Evolutionary conservation across 2,797 vertebrate genomes (phyloP).

Genomic region (Mormyrops attenuatus): DNA sequence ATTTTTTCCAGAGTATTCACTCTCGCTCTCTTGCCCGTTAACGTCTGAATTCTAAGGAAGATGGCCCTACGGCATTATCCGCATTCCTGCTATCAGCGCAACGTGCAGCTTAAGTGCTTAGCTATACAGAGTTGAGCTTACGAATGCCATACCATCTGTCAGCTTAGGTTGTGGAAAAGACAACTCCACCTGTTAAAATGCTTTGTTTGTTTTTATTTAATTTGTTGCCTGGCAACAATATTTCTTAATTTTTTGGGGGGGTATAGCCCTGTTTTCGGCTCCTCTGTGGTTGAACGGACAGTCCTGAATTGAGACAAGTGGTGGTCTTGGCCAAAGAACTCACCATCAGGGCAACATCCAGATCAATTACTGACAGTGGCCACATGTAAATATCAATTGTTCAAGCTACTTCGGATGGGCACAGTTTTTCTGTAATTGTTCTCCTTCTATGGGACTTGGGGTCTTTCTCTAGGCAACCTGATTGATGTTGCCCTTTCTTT

Average conservation of each 20-base stretch:
- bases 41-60: background rate
- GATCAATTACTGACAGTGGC: background rate
- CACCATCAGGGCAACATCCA: background rate
- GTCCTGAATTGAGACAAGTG: background rate
- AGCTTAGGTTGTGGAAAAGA: constrained; percentile 8
- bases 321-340: background rate
- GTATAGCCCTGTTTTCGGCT: background rate
- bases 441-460: background rate
- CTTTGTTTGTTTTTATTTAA: constrained; percentile 10
- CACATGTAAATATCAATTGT: background rate
- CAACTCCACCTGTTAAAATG: background rate
- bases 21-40: background rate
- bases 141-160: background rate
- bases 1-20: background rate
- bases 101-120: background rate
- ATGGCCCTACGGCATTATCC: background rate
- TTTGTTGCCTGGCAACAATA: constrained; percentile 20
- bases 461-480: background rate
- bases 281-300: background rate
- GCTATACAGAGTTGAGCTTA: background rate
- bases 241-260: background rate
- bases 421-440: background rate
- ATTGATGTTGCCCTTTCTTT: background rate
- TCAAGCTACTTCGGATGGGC: background rate
- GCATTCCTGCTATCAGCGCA: background rate